Conservation (phyloP, 2,797 vertebrate genomes). For the Adelosebastes latens region DNA sequence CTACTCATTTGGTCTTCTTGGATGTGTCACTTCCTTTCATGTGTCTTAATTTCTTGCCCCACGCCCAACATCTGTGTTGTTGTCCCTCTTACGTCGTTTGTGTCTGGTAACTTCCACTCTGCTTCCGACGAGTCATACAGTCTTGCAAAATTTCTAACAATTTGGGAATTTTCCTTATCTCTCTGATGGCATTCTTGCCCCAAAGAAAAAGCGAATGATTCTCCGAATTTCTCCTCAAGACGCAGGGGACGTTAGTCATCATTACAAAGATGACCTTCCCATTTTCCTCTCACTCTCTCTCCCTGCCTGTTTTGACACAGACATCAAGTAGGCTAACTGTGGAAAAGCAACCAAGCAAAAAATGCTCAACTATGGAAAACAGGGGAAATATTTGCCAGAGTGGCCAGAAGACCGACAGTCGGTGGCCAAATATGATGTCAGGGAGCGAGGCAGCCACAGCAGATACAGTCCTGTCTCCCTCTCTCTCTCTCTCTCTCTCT, state of each 20-base stretch:
- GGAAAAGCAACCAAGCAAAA: slow-evolving; percentile 73
- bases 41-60: slow-evolving; percentile 19
- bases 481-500: not conserved
- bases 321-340: slow-evolving; percentile 40
- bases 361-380: slow-evolving; percentile 76
- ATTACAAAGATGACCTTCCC: not conserved
- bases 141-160: slow-evolving; percentile 40
- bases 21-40: slow-evolving; percentile 74
- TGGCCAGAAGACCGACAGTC: slow-evolving; percentile 59
- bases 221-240: not conserved
- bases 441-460: slow-evolving; percentile 53
- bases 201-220: not conserved
- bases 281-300: slow-evolving; percentile 19
- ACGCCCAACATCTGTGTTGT: slow-evolving; percentile 38
- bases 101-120: slow-evolving; percentile 47
- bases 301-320: slow-evolving; percentile 49
- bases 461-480: slow-evolving; percentile 41
- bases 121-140: slow-evolving; percentile 39
- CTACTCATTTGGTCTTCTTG: slow-evolving; percentile 23
- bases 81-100: slow-evolving; percentile 14
- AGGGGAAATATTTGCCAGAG: slow-evolving; percentile 74
- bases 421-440: slow-evolving; percentile 79
- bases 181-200: not conserved
- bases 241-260: not conserved
- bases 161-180: slow-evolving; percentile 47